These are phyloP conservation scores for Drosophila yooni DNA, from an alignment of 2,888 invertebrate species.

Conservation along the genomic window DNA sequence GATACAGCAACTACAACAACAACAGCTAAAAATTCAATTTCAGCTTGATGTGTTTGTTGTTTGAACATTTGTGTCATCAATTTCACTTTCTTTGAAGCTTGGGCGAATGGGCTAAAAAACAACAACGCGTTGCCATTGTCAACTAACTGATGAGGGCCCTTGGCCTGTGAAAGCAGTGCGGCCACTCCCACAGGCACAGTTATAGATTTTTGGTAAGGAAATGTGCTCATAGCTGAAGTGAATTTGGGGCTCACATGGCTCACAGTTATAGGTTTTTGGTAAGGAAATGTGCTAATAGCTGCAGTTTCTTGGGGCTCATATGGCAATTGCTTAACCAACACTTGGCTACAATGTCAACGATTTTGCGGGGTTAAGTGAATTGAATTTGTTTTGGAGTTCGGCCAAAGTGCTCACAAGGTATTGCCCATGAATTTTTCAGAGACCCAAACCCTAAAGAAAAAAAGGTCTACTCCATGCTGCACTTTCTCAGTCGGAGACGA, in stretches of 20 bases:
- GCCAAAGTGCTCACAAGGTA: conserved; percentile 52
- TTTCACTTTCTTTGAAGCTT: conserved; percentile 79
- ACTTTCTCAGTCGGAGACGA: conserved; percentile 67
- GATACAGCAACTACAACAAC: conserved; percentile 39
- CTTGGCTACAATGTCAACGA: conserved; percentile 53
- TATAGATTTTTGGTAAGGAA: conserved; percentile 45
- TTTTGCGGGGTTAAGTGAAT: conserved; percentile 56
- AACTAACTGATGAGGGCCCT: conserved; percentile 10
- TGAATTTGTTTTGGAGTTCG: conserved; percentile 64
- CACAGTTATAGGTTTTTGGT: conserved; percentile 47
- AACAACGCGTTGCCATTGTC: conserved; percentile 57
- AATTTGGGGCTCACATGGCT: background rate
- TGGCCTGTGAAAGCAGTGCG: conserved; percentile 51
- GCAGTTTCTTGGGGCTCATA: conserved; percentile 11
- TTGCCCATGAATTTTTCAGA: conserved; percentile 70
- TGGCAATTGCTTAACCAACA: conserved; percentile 54
- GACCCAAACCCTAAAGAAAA: conserved; percentile 20
- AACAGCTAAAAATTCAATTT: conserved; percentile 18
- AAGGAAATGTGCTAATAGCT: conserved; percentile 28
- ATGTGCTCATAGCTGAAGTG: conserved; percentile 17
- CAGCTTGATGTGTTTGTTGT: conserved; percentile 58
- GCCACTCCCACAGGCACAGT: conserved; percentile 64
- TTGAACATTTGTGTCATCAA: conserved; percentile 81
- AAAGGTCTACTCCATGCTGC: conserved; percentile 53
- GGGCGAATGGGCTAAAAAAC: conserved; percentile 64